Conservation (phyloP, 1,140 invertebrate genomes). For the Microplitis demolitor region DNA sequence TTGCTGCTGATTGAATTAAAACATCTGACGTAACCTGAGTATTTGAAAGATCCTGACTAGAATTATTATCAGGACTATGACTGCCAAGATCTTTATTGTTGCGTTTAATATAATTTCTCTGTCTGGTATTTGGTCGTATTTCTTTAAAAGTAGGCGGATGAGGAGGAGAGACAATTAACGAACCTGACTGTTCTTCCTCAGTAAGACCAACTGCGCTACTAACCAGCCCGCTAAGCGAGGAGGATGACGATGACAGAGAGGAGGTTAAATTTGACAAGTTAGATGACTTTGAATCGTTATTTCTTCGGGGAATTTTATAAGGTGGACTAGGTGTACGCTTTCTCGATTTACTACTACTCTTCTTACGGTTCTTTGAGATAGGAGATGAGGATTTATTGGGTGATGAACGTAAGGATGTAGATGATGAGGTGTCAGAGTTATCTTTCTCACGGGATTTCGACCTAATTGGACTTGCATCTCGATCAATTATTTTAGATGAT, state of each 20-base stretch:
- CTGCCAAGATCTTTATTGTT: conserved; percentile 62
- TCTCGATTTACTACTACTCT: conserved; percentile 46
- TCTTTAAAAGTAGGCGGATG: conserved; percentile 66
- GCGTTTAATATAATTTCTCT: conserved; percentile 68
- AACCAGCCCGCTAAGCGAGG: conserved; percentile 30
- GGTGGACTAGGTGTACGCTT: conserved; percentile 54
- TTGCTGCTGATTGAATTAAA: conserved; percentile 42
- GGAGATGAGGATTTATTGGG: conserved; percentile 44
- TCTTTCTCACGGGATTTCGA: conserved; percentile 53
- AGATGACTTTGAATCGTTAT: conserved; percentile 36
- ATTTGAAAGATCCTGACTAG: conserved; percentile 29
- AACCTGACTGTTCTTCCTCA: conserved; percentile 59
- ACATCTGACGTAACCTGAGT: conserved; percentile 31
- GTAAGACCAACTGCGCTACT: conserved; percentile 46
- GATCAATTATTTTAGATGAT: conserved; percentile 39
- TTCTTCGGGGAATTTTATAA: conserved; percentile 56
- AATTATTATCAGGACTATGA: conserved; percentile 56
- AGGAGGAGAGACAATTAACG: conserved; percentile 55
- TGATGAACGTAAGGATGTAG: conserved; percentile 39
- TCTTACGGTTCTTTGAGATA: conserved; percentile 51
- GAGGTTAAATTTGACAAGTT: no score
- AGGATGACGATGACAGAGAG: conserved; percentile 4
- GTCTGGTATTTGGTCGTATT: conserved; percentile 65
- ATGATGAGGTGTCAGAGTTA: conserved; percentile 39
- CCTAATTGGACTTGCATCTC: conserved; percentile 46